Conservation (phyloP, 2,888 invertebrate species). For the Steinernema hermaphroditum region DNA sequence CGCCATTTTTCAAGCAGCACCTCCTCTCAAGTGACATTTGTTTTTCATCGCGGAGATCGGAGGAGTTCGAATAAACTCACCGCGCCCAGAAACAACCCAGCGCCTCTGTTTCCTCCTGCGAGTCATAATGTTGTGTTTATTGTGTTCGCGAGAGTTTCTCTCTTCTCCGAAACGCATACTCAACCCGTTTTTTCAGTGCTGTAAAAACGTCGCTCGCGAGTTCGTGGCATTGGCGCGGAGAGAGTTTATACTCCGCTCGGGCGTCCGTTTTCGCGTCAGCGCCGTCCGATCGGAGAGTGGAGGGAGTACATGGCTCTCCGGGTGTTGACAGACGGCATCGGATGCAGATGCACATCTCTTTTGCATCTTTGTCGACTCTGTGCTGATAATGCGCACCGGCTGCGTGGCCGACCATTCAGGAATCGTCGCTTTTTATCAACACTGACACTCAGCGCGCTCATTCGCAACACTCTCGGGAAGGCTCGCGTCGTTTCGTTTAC, state of each 20-base stretch:
- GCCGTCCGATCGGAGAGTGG: neutral
- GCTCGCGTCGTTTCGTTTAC: neutral
- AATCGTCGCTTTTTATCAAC: slow-evolving; percentile 22
- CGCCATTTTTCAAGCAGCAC: no score
- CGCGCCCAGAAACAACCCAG: no score
- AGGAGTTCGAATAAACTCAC: no score
- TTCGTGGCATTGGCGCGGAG: slow-evolving; percentile 11
- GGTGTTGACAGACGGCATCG: slow-evolving; percentile 7
- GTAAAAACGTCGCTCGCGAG: slow-evolving; percentile 22
- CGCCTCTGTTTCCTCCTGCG: no score
- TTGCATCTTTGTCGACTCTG: neutral
- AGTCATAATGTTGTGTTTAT: slow-evolving; percentile 21
- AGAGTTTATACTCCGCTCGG: slow-evolving; percentile 26
- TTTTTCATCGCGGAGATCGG: no score
- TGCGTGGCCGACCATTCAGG: neutral
- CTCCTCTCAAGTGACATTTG: no score
- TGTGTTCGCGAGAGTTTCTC: neutral
- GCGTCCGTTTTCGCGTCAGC: neutral
- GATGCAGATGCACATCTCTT: neutral
- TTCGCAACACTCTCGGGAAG: neutral
- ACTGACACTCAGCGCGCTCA: slow-evolving; percentile 19
- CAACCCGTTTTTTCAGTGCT: slow-evolving; percentile 28
- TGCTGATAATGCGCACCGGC: neutral
- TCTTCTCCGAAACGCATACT: slow-evolving; percentile 29
- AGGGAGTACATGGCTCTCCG: neutral